Base-by-base conservation (phyloP, 2,888 invertebrate genomes). In the Xestia ashworthii region DNA sequence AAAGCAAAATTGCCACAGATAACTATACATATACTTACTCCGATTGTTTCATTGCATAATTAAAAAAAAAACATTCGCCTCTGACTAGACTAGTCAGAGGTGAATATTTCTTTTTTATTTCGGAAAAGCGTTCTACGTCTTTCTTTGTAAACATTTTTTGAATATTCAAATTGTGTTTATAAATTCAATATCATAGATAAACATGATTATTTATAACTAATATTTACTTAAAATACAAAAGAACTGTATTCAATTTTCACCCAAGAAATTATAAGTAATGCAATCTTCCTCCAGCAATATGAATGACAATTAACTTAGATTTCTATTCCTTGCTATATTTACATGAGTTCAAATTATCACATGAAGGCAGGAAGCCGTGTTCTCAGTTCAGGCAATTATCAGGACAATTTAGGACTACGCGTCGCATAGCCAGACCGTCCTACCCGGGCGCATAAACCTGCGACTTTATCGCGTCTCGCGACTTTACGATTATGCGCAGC, bases 371-470 rank as follows among this genome's bases (percentile, higher is more conserved):
- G 87, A 88, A 89, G 80, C 81, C 67, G 67, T 81, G 83, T 76
- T 71, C 81, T 74, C 81, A 55, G 78, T n/a, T 69, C 48, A 74
- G 75, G 82, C 86, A 90, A 88, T 90, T 90, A 89, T 86, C 88
- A 86, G 76, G 84, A 89, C 88, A 87, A 90, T 89, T 89, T 88
- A 88, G 85, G 81, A 67, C 88, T 78, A 68, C 53, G 73, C 70
- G 80, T 74, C 79, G 74, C 62, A 68, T 77, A 68, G 82, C 53
- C 72, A 48, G 46, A 69, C 70, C 69, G 71, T 71, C 73, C 25
- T 62, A 69, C 64, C 25, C 68, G 72, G 46, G 25, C 71, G 74
- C 64, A 76, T 85, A 88, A 84, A 89, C 84, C 71, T 65, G 80
- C 86, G 86, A 88, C 80, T 89, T 88, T 88, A 82, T 77, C 70